A percentile compares a stretch with the other conserved stretches of the same genome.
phyloP scores from a whole-genome alignment of 1,140 invertebrate genomes.

The Zaprionus camerounensis region DNA sequence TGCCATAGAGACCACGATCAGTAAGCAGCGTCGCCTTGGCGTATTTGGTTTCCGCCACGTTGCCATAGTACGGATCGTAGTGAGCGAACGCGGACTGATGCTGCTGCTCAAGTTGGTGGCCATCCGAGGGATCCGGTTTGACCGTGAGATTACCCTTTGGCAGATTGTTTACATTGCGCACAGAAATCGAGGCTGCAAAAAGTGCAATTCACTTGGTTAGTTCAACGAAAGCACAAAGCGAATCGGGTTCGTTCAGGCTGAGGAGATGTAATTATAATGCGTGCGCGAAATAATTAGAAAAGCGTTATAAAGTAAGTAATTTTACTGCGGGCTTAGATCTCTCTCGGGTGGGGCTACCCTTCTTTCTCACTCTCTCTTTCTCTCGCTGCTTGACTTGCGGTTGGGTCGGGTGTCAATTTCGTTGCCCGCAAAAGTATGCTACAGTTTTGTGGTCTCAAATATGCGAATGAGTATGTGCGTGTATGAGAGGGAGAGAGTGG shows the following conservation, averaged over 20 bases:
- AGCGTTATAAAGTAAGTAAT: constrained; percentile 51
- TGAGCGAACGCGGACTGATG: constrained; percentile 67
- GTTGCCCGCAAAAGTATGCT: constrained; percentile 55
- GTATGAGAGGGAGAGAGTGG: constrained; percentile 4
- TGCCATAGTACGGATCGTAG: constrained; percentile 76
- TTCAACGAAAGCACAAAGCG: not conserved
- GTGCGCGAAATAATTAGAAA: constrained; percentile 73
- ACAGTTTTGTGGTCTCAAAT: constrained; percentile 31
- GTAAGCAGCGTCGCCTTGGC: constrained; percentile 77
- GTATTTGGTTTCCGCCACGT: constrained; percentile 74
- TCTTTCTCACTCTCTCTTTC: not conserved
- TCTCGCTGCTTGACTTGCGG: not conserved
- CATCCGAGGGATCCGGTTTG: constrained; percentile 80
- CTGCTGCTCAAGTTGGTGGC: constrained; percentile 31
- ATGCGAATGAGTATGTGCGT: constrained; percentile 13
- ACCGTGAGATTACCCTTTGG: constrained; percentile 80
- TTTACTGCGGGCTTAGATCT: constrained; percentile 31
- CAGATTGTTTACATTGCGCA: constrained; percentile 81
- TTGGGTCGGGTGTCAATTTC: constrained; percentile 12
- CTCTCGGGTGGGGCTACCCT: not conserved
- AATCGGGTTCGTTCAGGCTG: constrained; percentile 13
- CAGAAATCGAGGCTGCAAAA: constrained; percentile 81
- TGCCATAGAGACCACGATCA: constrained; percentile 63
- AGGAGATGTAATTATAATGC: constrained; percentile 66
- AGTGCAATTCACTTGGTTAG: constrained; percentile 18